A percentile compares a stretch with the other conserved stretches of the same genome.
Evolutionary conservation across 2,888 invertebrate genomes (phyloP).

Genomic region (Megalurothrips usitatus): DNA sequence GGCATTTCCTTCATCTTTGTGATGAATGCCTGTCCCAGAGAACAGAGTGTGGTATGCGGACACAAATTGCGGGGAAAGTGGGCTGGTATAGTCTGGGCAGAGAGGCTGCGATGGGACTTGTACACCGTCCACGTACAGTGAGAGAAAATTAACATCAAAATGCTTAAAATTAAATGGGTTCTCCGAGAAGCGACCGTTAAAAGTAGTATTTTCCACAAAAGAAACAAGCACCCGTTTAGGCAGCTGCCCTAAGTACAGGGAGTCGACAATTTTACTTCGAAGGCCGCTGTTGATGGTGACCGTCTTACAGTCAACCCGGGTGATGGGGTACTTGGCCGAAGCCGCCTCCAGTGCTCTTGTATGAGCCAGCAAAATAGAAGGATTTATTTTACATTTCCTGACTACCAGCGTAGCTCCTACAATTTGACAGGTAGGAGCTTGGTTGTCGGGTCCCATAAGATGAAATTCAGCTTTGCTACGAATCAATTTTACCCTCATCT

Average conservation of each 20-base stretch:
- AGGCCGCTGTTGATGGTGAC: slow-evolving; percentile 37
- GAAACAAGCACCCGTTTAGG: slow-evolving; percentile 41
- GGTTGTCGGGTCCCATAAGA: slow-evolving; percentile 33
- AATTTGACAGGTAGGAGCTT: slow-evolving; percentile 35
- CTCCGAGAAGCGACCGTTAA: too few species aligned
- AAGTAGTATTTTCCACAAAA: slow-evolving; percentile 33
- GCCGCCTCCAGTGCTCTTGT: slow-evolving; percentile 37
- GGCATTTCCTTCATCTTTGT: too few species aligned
- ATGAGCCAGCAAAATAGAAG: slow-evolving; percentile 39
- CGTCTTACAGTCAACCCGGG: slow-evolving; percentile 38
- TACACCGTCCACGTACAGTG: slow-evolving; percentile 37
- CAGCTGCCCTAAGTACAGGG: slow-evolving; percentile 41
- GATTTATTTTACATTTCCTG: slow-evolving; percentile 37
- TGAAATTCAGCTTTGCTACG: slow-evolving; percentile 36
- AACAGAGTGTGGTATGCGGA: slow-evolving; percentile 40
- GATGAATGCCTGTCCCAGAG: too few species aligned
- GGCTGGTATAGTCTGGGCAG: slow-evolving; percentile 17
- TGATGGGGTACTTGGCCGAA: slow-evolving; percentile 39
- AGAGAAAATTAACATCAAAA: slow-evolving; percentile 35
- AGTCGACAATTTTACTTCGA: slow-evolving; percentile 36
- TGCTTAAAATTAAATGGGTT: slow-evolving; percentile 32
- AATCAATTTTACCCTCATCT: slow-evolving; percentile 36
- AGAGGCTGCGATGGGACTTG: slow-evolving; percentile 35
- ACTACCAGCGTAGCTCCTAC: slow-evolving; percentile 38
- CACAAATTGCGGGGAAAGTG: slow-evolving; percentile 35